A percentile compares a stretch with the other conserved stretches of the same genome.
These are phyloP conservation scores for Siderastrea radians DNA, from an alignment of 92 coral and sea anemone species.

Conservation along the genomic window DNA sequence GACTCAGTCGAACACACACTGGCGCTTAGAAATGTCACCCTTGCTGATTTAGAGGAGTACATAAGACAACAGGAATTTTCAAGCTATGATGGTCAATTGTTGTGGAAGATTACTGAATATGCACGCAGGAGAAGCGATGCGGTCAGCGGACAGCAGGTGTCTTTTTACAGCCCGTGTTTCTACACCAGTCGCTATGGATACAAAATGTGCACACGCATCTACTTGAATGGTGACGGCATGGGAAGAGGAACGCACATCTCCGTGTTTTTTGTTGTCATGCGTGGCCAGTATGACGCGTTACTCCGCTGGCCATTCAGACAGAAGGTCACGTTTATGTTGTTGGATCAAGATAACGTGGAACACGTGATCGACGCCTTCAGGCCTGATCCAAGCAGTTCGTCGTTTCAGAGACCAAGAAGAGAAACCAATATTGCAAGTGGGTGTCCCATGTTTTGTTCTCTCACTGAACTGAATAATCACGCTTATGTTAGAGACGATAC, in stretches of 20 bases:
- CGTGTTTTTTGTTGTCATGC: constrained; percentile 73
- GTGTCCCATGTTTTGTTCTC: too few species aligned
- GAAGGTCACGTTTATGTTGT: constrained; percentile 54
- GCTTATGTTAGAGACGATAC: too few species aligned
- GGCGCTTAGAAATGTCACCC: constrained; percentile 43
- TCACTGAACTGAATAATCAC: too few species aligned
- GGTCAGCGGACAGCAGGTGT: background rate
- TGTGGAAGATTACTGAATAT: constrained; percentile 60
- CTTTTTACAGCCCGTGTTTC: too few species aligned
- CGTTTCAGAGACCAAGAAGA: too few species aligned
- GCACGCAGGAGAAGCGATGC: constrained; percentile 59
- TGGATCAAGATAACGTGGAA: background rate
- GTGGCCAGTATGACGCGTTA: constrained; percentile 73
- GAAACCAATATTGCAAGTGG: too few species aligned
- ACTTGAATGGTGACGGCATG: too few species aligned
- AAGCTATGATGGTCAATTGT: constrained; percentile 48
- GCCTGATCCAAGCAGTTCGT: too few species aligned
- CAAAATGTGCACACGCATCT: too few species aligned
- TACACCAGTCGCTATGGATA: too few species aligned
- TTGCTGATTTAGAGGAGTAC: constrained; percentile 50
- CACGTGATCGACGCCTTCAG: too few species aligned
- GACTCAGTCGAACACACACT: constrained; percentile 34
- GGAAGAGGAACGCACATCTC: constrained; percentile 50
- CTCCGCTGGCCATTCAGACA: constrained; percentile 91
- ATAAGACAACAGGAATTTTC: constrained; percentile 13